A percentile compares a stretch with the other conserved stretches of the same genome.
These are phyloP conservation scores for Myotis brandtii DNA, from an alignment of 2,113 vertebrate species.

Conservation along the genomic window DNA sequence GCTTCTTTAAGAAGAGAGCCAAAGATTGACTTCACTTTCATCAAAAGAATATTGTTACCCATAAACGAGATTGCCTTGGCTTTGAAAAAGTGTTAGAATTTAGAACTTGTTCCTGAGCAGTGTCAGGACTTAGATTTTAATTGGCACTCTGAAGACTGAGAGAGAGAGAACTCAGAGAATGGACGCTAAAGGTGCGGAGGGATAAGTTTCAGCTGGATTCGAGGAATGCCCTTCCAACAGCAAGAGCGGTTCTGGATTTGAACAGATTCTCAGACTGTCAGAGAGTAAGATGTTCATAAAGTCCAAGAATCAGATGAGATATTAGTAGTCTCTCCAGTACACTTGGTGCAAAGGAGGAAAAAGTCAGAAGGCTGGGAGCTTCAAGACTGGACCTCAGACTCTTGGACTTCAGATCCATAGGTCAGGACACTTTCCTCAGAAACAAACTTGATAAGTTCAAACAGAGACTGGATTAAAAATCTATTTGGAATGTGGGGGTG, in stretches of 20 bases:
- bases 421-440: background rate
- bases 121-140: background rate
- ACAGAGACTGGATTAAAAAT: background rate
- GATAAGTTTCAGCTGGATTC: background rate
- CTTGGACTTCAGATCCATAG: background rate
- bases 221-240: background rate
- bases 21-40: slow-evolving; percentile 73
- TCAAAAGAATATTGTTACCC: slow-evolving; percentile 72
- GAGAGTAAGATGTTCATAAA: background rate
- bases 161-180: background rate
- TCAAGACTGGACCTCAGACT: background rate
- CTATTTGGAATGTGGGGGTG: background rate
- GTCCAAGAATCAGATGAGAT: background rate
- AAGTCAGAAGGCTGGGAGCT: background rate
- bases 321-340: background rate
- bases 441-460: background rate
- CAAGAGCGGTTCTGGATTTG: background rate
- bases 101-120: slow-evolving; percentile 48
- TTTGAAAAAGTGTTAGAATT: slow-evolving; percentile 52
- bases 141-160: background rate
- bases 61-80: slow-evolving; percentile 41
- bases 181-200: background rate
- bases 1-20: slow-evolving; percentile 69
- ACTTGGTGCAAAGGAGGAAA: background rate
- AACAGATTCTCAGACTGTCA: background rate